Conservation (phyloP, 2,888 invertebrate genomes). For the Philopedon plagiatum region DNA sequence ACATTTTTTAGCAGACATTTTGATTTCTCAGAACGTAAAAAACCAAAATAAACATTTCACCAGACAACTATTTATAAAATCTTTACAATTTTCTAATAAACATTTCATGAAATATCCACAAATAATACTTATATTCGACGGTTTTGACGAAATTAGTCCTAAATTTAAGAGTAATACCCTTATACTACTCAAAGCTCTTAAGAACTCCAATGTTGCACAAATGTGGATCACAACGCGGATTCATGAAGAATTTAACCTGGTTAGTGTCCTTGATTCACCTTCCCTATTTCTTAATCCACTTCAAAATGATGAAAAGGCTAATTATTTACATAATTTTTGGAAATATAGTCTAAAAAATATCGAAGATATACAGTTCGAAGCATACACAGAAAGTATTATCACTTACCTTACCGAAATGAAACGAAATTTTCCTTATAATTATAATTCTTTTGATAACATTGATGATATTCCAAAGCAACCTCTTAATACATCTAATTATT, state of each 20-base stretch:
- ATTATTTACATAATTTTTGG: conserved; percentile 30
- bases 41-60: not conserved
- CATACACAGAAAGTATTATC: too few species aligned
- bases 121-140: conserved; percentile 30
- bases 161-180: conserved; percentile 28
- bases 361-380: too few species aligned
- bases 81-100: not conserved
- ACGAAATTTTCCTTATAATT: too few species aligned
- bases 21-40: not conserved
- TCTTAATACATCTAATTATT: too few species aligned
- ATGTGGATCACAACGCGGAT: conserved; percentile 30
- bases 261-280: conserved; percentile 3
- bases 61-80: conserved; percentile 23
- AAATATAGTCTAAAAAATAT: not conserved
- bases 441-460: too few species aligned
- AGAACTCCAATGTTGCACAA: conserved; percentile 9
- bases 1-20: conserved; percentile 25
- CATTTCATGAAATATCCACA: conserved; percentile 1
- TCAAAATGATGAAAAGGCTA: conserved; percentile 2
- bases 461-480: too few species aligned
- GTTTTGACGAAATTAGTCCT: conserved; percentile 42
- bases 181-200: conserved; percentile 24
- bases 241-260: conserved; percentile 20
- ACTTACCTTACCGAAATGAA: too few species aligned
- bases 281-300: not conserved